Base-by-base conservation (phyloP, 2,888 invertebrate genomes). In the Micoletzkya japonica region DNA sequence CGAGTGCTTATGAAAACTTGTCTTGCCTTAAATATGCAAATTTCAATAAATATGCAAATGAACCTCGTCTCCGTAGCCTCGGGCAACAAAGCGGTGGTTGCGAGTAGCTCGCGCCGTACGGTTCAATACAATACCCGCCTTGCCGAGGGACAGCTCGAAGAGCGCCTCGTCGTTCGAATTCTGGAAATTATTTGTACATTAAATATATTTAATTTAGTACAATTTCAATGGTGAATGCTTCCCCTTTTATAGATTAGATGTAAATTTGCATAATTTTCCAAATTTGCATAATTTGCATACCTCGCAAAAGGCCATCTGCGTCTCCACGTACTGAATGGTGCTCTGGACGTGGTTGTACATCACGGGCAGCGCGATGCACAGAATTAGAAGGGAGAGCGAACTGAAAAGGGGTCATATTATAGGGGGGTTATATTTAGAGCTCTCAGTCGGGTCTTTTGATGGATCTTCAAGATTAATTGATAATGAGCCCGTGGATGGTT, bases 261-360 rank as follows among this genome's bases (percentile, higher is more conserved):
- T 28, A 10, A 54, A 30, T 56, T 1, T 30, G 6, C 28, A 28
- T 26, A 56, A 56, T 14, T 30, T 30, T 30, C 4, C 30, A 20
- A 39, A 10, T 39, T 39, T 6, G 17, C 39, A 17, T 17, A 10
- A 7, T 2, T 14, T 52, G 39, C 74, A 64, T 61, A 84, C 84
- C 75, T 85, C 85, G 73, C 85, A 85, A 72, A 81, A 86, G 28
- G 72, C 74, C 80, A 85, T 82, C 70, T 86, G 83, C 32, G 77
- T 71, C n/a, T 84, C 82, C 24, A 83, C 85, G 70, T 86, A 85
- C 39, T 77, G 77, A 20, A 82, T 78, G 2, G 84, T 86, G 34
- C 80, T 82, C 54, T 84, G 82, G 36, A 85, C 82, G 72, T 81
- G 80, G 74, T 82, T 85, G 77, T 86, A 85, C 83, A 85, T 82